A percentile compares a stretch with the other conserved stretches of the same genome.
phyloP scores from a whole-genome alignment of 2,113 vertebrate species.

The Dipodomys merriami region DNA sequence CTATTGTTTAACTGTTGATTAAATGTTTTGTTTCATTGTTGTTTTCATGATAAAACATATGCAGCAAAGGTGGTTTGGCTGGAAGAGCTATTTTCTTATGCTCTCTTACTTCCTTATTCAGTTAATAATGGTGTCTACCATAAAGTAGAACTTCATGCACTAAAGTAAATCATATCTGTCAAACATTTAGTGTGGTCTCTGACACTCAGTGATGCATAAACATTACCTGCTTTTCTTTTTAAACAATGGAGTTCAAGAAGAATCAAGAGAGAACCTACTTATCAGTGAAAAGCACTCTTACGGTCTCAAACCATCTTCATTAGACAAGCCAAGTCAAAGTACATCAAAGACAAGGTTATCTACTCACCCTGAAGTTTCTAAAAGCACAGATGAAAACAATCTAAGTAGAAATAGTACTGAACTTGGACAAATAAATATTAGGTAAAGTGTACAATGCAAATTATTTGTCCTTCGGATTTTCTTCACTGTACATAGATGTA shows the following conservation, averaged over 20 bases:
- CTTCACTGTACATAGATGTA: not conserved
- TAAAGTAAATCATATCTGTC: slow-evolving; percentile 19
- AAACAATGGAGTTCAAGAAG: not conserved
- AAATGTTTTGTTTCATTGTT: not conserved
- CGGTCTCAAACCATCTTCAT: slow-evolving; percentile 4
- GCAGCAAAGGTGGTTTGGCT: not conserved
- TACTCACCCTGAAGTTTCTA: slow-evolving; percentile 6
- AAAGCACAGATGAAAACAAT: slow-evolving; percentile 53
- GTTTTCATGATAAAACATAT: not conserved
- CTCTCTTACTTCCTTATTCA: not conserved
- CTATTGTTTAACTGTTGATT: not conserved
- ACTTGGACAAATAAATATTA: slow-evolving; percentile 54
- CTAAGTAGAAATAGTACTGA: slow-evolving; percentile 1
- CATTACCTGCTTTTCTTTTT: not conserved
- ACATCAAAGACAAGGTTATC: slow-evolving; percentile 50
- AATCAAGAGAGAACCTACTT: slow-evolving; percentile 5
- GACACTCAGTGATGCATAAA: not conserved
- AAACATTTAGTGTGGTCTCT: not conserved
- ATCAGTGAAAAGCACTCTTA: slow-evolving; percentile 18
- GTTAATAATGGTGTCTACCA: not conserved
- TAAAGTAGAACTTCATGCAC: not conserved
- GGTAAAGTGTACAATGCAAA: not conserved
- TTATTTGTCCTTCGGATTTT: slow-evolving; percentile 37
- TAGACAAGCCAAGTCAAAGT: slow-evolving; percentile 23
- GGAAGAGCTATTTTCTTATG: not conserved